Base-by-base conservation (phyloP, 2,797 vertebrate genomes). In the Holocentrus rufus region DNA sequence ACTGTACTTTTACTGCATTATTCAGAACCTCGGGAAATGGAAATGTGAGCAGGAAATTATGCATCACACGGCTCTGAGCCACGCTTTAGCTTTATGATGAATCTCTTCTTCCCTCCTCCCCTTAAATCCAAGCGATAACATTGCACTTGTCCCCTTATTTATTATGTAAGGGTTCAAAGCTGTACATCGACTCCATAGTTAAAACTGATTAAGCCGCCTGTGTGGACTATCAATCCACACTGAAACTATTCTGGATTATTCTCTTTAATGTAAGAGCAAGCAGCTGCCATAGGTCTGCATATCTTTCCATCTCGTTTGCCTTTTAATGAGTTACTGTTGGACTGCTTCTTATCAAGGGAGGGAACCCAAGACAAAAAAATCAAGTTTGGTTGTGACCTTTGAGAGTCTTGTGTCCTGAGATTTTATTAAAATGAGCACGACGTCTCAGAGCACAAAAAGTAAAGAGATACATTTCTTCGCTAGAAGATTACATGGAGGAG, bases 151-250 rank as follows among this genome's bases (percentile, higher is more conserved):
- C 63, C 50, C 39, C 15, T 11, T 44, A 83, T 84, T 85, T 82
- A 88, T 85, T 67, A 76, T 68, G 71, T 31, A 30, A 82, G 42
- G 30, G 76, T 76, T 85, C 81, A 83, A 54, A 77, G 77, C 79
- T 55, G 64, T 55, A 54, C 69, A 72, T 83, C 70, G 77, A 70
- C 80, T 84, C 58, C 67, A 23, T 39, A 60, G 83, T 82, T 83
- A 72, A 77, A 52, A 64, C 50, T 71, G 80, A 88, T 80, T 79
- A 76, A 64, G n/a, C n/a, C n/a, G 42, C 30, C 65, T n/a, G 31
- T 25, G 49, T 56, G 65, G 77, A 71, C 27, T 2, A 74, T n/a
- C 34, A n/a, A 47, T 39, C 47, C 53, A 23, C 56, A 22, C 2
- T n/a, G n/a, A n/a, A 69, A 44, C 67, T 18, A 56, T 36, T 76